phyloP scores from a whole-genome alignment of 2,888 invertebrate species.

The Heliconius sara region DNA sequence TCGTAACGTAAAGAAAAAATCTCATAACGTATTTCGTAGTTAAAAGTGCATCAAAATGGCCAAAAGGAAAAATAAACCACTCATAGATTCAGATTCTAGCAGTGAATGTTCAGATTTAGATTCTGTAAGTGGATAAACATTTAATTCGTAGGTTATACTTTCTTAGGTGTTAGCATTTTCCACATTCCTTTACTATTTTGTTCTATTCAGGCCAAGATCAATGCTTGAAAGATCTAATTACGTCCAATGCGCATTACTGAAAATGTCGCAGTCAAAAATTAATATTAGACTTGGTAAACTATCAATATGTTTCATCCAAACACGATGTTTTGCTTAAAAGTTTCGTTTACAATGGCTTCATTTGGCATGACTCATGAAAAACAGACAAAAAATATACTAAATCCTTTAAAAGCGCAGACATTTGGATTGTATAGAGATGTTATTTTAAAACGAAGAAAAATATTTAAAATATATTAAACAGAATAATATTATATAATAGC shows the following conservation, averaged over 20 bases:
- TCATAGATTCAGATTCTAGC: slow-evolving; percentile 93
- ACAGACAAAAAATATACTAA: slow-evolving; percentile 52
- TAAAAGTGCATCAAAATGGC: slow-evolving; percentile 83
- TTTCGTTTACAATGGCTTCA: slow-evolving; percentile 51
- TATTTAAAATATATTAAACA: background rate
- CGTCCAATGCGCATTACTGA: slow-evolving; percentile 59
- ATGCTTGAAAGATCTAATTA: slow-evolving; percentile 65
- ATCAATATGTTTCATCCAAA: slow-evolving; percentile 36
- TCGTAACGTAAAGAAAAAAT: slow-evolving; percentile 50
- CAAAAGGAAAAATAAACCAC: slow-evolving; percentile 92
- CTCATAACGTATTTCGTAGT: slow-evolving; percentile 47
- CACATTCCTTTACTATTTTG: slow-evolving; percentile 70
- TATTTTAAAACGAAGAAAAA: background rate
- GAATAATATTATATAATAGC: slow-evolving; percentile 16
- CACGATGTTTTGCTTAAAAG: slow-evolving; percentile 51
- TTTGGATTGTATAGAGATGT: background rate
- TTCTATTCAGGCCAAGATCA: slow-evolving; percentile 76
- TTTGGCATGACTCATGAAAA: slow-evolving; percentile 62
- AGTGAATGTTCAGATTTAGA: slow-evolving; percentile 93
- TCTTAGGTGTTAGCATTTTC: slow-evolving; percentile 57
- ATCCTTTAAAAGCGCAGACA: slow-evolving; percentile 23
- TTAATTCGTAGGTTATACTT: slow-evolving; percentile 64
- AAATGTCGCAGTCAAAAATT: slow-evolving; percentile 37
- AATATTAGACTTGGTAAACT: background rate
- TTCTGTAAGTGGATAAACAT: slow-evolving; percentile 86